Percentiles rank a stretch among this genome's conserved stretches.
Evolutionary conservation across 2,113 vertebrate genomes (phyloP).

Genomic region (Jaculus jaculus): DNA sequence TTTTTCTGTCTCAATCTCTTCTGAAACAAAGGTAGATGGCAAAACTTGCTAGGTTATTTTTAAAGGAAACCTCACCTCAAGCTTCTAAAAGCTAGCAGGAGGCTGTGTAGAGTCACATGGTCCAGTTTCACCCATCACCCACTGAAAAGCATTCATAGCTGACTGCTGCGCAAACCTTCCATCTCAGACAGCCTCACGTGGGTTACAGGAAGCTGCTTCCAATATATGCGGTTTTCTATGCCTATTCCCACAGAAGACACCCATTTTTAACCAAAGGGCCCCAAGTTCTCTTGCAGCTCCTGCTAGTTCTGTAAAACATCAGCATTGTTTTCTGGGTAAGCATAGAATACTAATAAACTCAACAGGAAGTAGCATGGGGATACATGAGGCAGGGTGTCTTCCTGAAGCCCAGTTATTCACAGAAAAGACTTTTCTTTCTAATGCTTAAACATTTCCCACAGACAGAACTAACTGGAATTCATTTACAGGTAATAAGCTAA

Average conservation of each 20-base stretch:
- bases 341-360: constrained; percentile 27
- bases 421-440: constrained; percentile 46
- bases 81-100: not conserved
- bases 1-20: constrained; percentile 52
- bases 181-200: not conserved
- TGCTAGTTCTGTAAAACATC: constrained; percentile 9
- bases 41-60: constrained; percentile 42
- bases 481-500: constrained; percentile 13
- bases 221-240: not conserved
- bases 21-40: constrained; percentile 51
- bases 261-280: not conserved
- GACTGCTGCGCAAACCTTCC: not conserved
- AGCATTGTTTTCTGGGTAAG: not conserved
- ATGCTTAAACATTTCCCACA: not conserved
- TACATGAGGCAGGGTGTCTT: constrained; percentile 25
- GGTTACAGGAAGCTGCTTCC: not conserved
- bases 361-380: constrained; percentile 59
- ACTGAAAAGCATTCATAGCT: not conserved
- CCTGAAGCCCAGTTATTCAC: constrained; percentile 59
- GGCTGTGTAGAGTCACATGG: constrained; percentile 16
- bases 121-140: not conserved
- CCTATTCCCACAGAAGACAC: not conserved
- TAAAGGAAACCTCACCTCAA: constrained; percentile 52
- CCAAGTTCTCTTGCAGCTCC: constrained; percentile 17
- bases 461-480: not conserved